phyloP scores from a whole-genome alignment of 2,888 invertebrate species.

The Cephus pygmeus region DNA sequence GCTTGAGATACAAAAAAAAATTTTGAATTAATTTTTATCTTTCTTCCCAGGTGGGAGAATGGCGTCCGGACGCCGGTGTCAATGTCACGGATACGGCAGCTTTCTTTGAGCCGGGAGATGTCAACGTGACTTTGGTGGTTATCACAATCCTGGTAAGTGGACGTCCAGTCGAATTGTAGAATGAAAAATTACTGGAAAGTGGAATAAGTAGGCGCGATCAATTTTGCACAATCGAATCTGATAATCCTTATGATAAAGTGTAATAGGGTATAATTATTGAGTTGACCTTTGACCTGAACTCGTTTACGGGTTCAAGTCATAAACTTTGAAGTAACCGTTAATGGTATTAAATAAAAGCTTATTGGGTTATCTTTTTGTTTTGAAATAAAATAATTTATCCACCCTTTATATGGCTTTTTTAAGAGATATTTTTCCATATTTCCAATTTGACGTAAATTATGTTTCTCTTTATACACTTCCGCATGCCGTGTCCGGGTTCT shows the following conservation, averaged over 20 bases:
- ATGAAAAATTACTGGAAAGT: neutral
- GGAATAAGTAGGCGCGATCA: neutral
- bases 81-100: conserved; percentile 78
- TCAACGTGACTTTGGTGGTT: conserved; percentile 81
- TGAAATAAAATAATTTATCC: neutral
- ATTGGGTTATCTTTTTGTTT: neutral
- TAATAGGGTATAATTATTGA: neutral
- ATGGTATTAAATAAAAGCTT: neutral
- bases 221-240: neutral
- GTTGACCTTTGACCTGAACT: neutral
- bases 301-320: neutral
- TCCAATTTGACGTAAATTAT: neutral
- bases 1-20: neutral
- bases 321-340: neutral
- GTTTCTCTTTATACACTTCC: neutral
- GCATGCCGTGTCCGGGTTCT: neutral
- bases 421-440: neutral
- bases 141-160: conserved; percentile 79
- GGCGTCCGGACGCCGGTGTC: conserved; percentile 75
- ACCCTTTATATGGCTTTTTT: neutral
- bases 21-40: neutral
- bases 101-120: conserved; percentile 78
- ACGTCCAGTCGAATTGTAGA: neutral
- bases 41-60: conserved; percentile 73
- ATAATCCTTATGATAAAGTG: neutral